A percentile compares a stretch with the other conserved stretches of the same genome.
These are phyloP conservation scores for Plecotus auritus DNA, from an alignment of 2,113 vertebrate genomes.

Conservation along the genomic window DNA sequence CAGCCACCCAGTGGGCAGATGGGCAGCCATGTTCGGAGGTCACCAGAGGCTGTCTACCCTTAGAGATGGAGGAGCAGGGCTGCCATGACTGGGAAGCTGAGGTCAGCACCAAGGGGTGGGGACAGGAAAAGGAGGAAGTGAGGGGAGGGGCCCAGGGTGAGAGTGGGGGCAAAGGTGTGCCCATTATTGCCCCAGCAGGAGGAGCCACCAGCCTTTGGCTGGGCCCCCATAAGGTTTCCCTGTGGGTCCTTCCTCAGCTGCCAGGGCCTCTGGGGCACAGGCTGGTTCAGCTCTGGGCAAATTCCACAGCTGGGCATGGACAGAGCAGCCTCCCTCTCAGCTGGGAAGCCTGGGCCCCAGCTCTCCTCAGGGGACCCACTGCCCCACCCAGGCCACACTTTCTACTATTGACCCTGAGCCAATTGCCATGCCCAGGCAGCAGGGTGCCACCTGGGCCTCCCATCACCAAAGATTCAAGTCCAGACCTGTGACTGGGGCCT, in stretches of 20 bases:
- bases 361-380: neutral
- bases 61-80: neutral
- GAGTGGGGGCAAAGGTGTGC: neutral
- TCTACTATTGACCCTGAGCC: neutral
- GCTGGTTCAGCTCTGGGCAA: neutral
- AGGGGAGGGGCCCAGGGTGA: neutral
- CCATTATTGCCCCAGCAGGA: rapidly evolving
- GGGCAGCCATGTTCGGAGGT: rapidly evolving
- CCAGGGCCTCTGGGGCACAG: neutral
- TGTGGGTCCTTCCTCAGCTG: neutral
- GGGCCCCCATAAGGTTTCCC: neutral
- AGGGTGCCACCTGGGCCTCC: neutral
- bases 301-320: neutral
- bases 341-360: neutral
- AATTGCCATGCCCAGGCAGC: rapidly evolving
- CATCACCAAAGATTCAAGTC: neutral
- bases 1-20: neutral
- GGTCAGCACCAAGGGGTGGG: neutral
- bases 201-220: neutral
- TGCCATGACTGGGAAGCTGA: neutral
- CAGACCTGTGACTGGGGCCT: neutral
- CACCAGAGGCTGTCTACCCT: neutral
- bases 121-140: neutral
- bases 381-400: neutral
- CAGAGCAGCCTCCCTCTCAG: too few species aligned